phyloP scores from a whole-genome alignment of 1,140 invertebrate species.

The Yoshiicerus persimilis region DNA sequence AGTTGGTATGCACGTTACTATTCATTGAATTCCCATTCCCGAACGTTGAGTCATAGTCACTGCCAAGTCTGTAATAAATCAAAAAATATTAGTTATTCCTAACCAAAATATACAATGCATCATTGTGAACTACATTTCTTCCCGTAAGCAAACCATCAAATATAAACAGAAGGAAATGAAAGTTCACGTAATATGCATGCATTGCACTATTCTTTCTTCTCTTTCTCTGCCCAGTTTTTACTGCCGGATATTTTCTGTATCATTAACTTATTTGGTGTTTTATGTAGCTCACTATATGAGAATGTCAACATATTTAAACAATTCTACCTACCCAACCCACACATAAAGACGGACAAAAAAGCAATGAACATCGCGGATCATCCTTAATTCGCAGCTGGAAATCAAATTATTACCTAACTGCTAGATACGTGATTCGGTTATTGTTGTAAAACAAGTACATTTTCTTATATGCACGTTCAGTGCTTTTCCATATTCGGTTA shows the following conservation, averaged over 20 bases:
- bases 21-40: conserved; percentile 2
- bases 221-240: background rate
- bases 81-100: background rate
- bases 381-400: background rate
- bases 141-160: background rate
- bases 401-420: background rate
- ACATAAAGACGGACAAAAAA: too few relatives aligned
- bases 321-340: background rate
- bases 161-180: background rate
- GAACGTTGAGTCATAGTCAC: background rate
- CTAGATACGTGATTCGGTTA: background rate
- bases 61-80: conserved; percentile 15
- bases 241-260: background rate
- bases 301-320: background rate
- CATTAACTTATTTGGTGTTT: background rate
- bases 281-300: background rate
- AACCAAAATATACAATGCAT: background rate
- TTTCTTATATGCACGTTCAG: background rate
- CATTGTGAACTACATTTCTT: background rate
- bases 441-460: background rate
- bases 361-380: background rate
- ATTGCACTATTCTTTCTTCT: background rate
- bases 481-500: background rate
- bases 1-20: background rate
- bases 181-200: background rate